Conservation (phyloP, 2,888 invertebrate genomes). For the Apodemia hepburni region DNA sequence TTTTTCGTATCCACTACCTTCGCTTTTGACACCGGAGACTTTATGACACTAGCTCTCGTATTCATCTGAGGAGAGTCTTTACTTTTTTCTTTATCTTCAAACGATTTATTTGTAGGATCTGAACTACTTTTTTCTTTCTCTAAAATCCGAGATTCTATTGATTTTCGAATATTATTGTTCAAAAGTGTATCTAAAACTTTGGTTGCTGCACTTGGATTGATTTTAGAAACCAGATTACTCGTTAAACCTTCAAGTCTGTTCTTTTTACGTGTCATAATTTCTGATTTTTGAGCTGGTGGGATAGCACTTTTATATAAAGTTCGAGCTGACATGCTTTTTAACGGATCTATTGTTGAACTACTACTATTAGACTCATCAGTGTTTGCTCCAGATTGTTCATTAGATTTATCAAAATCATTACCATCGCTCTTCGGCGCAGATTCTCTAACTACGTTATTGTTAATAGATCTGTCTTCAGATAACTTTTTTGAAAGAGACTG, state of each 20-base stretch:
- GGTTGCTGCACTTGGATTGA: constrained; percentile 75
- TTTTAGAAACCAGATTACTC: constrained; percentile 81
- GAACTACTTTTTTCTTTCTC: constrained; percentile 61
- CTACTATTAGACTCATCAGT: constrained; percentile 38
- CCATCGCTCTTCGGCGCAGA: constrained; percentile 49
- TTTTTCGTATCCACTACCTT: constrained; percentile 71
- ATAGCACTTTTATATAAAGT: constrained; percentile 70
- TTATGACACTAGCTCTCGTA: constrained; percentile 78
- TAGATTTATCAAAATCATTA: constrained; percentile 45
- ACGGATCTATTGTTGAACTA: constrained; percentile 52
- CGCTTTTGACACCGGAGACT: constrained; percentile 77
- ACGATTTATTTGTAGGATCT: constrained; percentile 42
- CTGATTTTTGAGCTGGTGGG: constrained; percentile 72
- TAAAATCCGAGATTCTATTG: constrained; percentile 71
- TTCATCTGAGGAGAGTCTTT: constrained; percentile 62
- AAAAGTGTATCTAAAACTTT: constrained; percentile 74
- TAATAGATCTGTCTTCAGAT: constrained; percentile 58
- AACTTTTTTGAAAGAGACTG: constrained; percentile 72
- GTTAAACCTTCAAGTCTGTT: constrained; percentile 82
- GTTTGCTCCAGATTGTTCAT: constrained; percentile 35
- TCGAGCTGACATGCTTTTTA: constrained; percentile 74
- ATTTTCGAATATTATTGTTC: constrained; percentile 73
- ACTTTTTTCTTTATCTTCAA: constrained; percentile 55
- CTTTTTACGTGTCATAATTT: constrained; percentile 82
- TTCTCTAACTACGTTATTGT: constrained; percentile 43